phyloP scores from a whole-genome alignment of 2,797 vertebrate genomes.

The Ctenopoma multispine region DNA sequence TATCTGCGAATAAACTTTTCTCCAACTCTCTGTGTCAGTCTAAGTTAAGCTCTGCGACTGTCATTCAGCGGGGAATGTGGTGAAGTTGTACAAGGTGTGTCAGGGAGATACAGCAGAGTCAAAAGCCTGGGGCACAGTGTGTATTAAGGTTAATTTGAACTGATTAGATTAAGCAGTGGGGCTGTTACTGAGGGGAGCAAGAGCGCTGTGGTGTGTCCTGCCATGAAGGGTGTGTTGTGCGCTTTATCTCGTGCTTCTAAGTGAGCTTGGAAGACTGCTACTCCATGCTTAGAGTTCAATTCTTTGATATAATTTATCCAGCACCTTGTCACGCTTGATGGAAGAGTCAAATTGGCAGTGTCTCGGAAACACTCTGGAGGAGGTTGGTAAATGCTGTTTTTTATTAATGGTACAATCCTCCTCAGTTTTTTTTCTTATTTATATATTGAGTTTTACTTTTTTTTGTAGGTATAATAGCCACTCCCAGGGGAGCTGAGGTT shows the following conservation, averaged over 20 bases:
- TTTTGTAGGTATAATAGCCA: constrained; percentile 17
- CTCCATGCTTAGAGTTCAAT: constrained; percentile 57
- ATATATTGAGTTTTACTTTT: constrained; percentile 38
- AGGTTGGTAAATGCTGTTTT: constrained; percentile 25
- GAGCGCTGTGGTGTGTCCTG: constrained; percentile 55
- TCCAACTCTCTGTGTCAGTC: constrained; percentile 57
- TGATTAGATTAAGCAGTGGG: constrained; percentile 82
- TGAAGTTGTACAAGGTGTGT: constrained; percentile 80
- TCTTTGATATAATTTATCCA: constrained; percentile 59
- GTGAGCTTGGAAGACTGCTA: constrained; percentile 49
- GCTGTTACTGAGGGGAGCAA: constrained; percentile 66
- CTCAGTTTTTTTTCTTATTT: constrained; percentile 32
- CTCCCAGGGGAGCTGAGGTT: constrained; percentile 28
- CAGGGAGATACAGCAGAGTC: constrained; percentile 72
- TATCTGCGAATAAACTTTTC: constrained; percentile 64
- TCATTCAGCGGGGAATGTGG: constrained; percentile 65
- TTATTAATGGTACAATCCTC: constrained; percentile 42
- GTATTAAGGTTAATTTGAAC: constrained; percentile 84
- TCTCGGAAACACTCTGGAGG: constrained; percentile 39
- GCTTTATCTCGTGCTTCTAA: constrained; percentile 55
- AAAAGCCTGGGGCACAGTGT: constrained; percentile 67
- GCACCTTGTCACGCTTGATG: constrained; percentile 62
- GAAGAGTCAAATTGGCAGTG: constrained; percentile 63
- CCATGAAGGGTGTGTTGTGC: constrained; percentile 55
- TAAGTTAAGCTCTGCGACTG: constrained; percentile 57